These are phyloP conservation scores for Trissolcus basalis DNA, from an alignment of 1,140 invertebrate species.

Conservation along the genomic window DNA sequence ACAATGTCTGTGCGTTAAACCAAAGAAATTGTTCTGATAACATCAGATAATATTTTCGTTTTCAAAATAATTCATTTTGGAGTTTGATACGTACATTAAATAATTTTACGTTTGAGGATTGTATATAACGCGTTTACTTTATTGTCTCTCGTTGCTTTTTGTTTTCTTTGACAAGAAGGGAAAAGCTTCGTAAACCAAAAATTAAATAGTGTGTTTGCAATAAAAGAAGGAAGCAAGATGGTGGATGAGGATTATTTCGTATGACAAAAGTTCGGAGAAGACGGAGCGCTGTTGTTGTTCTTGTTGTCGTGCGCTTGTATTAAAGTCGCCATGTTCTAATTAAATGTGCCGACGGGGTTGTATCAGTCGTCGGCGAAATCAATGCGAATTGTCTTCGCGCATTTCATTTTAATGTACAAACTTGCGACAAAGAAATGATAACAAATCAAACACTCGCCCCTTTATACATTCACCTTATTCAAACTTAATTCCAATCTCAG, in stretches of 20 bases:
- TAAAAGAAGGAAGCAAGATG: constrained; percentile 13
- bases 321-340: constrained; percentile 76
- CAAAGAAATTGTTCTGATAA: constrained; percentile 19
- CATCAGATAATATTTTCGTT: no score
- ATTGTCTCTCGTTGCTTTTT: constrained; percentile 3
- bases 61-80: neutral
- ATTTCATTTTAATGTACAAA: constrained; percentile 56
- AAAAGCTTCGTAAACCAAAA: no score
- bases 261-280: constrained; percentile 53
- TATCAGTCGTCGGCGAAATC: constrained; percentile 75
- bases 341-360: constrained; percentile 75
- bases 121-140: constrained; percentile 13
- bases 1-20: constrained; percentile 22
- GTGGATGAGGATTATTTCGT: constrained; percentile 53
- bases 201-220: neutral
- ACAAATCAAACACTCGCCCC: constrained; percentile 34
- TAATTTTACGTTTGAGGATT: constrained; percentile 9
- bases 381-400: constrained; percentile 63
- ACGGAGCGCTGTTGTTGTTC: constrained; percentile 73
- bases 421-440: constrained; percentile 54
- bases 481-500: neutral
- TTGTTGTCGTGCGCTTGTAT: constrained; percentile 76
- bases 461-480: constrained; percentile 23
- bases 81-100: no score
- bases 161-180: neutral